Conservation (phyloP, 2,888 invertebrate species). For the Anaspis maculata region DNA sequence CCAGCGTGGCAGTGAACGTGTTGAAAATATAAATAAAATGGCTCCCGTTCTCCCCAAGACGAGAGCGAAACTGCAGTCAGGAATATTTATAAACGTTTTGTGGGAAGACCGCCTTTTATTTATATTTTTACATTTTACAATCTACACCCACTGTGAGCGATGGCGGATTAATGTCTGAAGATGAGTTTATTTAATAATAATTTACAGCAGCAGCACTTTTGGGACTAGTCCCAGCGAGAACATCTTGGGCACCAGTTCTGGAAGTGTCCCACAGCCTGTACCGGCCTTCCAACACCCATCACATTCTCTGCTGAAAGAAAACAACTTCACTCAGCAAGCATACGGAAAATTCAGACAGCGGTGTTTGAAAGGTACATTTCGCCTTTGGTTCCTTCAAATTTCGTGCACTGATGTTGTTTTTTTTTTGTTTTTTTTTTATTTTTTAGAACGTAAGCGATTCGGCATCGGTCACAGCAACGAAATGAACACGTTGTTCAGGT, state of each 20-base stretch:
- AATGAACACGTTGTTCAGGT: conserved; percentile 98
- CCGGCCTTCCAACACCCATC: conserved; percentile 95
- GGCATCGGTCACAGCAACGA: conserved; percentile 95
- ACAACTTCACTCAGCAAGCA: conserved; percentile 95
- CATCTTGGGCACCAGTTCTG: conserved; percentile 58
- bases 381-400: no score
- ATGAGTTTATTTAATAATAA: no score
- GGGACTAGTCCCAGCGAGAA: conserved; percentile 66
- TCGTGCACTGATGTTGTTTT: neutral
- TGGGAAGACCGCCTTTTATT: no score
- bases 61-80: no score
- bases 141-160: no score
- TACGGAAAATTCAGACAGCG: conserved; percentile 94
- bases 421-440: conserved; percentile 3
- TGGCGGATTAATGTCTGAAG: no score
- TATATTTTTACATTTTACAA: no score
- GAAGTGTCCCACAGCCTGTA: conserved; percentile 71
- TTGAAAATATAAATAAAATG: no score
- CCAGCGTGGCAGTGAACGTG: no score
- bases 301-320: conserved; percentile 87
- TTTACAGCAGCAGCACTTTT: conserved; percentile 65
- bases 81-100: neutral
- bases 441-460: conserved; percentile 78
- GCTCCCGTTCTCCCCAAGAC: no score
- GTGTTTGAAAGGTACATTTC: conserved; percentile 79